Base-by-base conservation (phyloP, 2,797 vertebrate genomes). In the Serranus cabrilla region DNA sequence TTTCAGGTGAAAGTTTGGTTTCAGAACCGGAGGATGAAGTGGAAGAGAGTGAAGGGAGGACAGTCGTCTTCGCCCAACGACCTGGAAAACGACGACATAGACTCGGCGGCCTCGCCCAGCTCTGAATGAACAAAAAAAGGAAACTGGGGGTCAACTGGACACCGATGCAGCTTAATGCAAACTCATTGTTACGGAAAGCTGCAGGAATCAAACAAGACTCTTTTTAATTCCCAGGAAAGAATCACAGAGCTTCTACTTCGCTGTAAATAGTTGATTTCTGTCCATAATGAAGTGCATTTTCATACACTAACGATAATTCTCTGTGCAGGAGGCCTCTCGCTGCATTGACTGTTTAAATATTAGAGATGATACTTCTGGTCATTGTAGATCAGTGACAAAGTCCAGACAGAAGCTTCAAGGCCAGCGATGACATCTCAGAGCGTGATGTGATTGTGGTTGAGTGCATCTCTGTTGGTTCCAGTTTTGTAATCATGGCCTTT, bases 21-120 rank as follows among this genome's bases (percentile, higher is more conserved):
- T 82, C 98, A 99, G 87, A 99, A 99, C 95, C 93, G 98, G 90
- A 95, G 98, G 84, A 99, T 99, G 98, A 99, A 99, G 90, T 99
- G 98, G 98, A 99, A 99, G 89, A 93, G 98, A 2, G 97, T 99
- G 55, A 99, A 99, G 89, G 97, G 98, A 1, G 97, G 97, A 52
- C 97, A 97, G 27, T 96, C 96, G 0, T 89, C 94, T 63, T 98
- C 97, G 10, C 96, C 97, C 2, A 96, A 94, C 0, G 96, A 97
- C 75, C 95, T 95, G 31, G 97, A 98, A 84, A 94, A 94, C 0
- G 97, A 99, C 52, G 97, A 98, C 27, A 90, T 96, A 49, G 97
- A 99, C 95, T 98, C 97, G 1, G 96, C 97, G 0, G 95, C 97
- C 11, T 98, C 98, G 14, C 97, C 96, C 73, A 96, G 95, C 92